Conservation (phyloP, 2,113 vertebrate species). For the Ptyas mucosa region DNA sequence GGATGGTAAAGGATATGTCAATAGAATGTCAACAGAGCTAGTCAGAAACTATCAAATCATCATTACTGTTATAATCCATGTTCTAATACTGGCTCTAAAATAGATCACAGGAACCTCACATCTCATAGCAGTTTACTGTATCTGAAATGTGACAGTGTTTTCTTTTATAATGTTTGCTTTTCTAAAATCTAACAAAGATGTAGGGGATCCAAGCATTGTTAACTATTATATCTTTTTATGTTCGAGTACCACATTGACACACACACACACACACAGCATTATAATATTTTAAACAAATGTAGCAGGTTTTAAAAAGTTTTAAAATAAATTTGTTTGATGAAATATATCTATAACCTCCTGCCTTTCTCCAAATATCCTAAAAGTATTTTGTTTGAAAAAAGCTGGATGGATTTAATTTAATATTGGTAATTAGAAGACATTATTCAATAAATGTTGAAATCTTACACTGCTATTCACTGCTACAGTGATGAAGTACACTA, state of each 20-base stretch:
- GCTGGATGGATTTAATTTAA: neutral
- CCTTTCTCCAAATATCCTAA: neutral
- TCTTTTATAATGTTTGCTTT: neutral
- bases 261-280: neutral
- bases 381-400: neutral
- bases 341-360: neutral
- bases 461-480: neutral
- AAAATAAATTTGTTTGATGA: neutral
- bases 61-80: slow-evolving; percentile 1
- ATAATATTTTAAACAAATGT: neutral
- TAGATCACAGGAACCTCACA: neutral
- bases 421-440: neutral
- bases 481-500: neutral
- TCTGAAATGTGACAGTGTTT: neutral
- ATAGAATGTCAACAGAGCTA: slow-evolving; percentile 12
- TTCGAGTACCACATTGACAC: slow-evolving; percentile 1
- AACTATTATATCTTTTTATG: neutral
- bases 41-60: neutral
- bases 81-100: neutral
- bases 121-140: neutral
- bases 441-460: neutral
- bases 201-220: neutral
- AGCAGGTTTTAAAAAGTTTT: neutral
- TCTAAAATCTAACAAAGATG: neutral
- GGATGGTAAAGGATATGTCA: slow-evolving; percentile 24